These are phyloP conservation scores for Serinus canaria DNA, from an alignment of 2,113 vertebrate species.

Conservation along the genomic window DNA sequence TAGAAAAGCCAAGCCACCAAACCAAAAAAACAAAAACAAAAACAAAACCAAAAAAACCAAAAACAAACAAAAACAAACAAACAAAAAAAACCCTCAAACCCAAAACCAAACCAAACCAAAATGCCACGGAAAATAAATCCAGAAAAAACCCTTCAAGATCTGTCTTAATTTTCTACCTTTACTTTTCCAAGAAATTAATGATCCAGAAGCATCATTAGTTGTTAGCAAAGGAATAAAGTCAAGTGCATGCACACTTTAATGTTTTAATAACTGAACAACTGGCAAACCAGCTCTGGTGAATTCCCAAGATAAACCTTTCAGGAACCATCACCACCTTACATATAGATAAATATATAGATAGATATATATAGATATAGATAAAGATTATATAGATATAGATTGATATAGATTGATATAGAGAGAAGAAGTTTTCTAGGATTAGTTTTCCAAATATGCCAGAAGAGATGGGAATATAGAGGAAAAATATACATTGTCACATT, in stretches of 20 bases:
- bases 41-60: not conserved
- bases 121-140: not conserved
- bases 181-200: not conserved
- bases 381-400: too few relatives aligned
- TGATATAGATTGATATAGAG: too few relatives aligned
- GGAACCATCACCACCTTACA: not conserved
- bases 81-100: not conserved
- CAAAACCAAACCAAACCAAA: not conserved
- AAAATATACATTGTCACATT: not conserved
- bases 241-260: not conserved
- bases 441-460: not conserved
- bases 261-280: not conserved
- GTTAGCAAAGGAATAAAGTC: not conserved
- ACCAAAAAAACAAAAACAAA: not conserved
- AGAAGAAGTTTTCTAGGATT: not conserved
- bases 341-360: too few relatives aligned
- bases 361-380: too few relatives aligned
- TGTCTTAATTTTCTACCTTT: not conserved
- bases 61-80: not conserved
- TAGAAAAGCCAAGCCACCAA: not conserved
- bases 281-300: not conserved
- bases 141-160: fast-evolving
- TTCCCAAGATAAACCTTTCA: not conserved
- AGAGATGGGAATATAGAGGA: not conserved
- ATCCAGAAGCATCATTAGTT: not conserved